Evolutionary conservation across 1,140 invertebrate genomes (phyloP).

Genomic region (Tetramorium simillimum): DNA sequence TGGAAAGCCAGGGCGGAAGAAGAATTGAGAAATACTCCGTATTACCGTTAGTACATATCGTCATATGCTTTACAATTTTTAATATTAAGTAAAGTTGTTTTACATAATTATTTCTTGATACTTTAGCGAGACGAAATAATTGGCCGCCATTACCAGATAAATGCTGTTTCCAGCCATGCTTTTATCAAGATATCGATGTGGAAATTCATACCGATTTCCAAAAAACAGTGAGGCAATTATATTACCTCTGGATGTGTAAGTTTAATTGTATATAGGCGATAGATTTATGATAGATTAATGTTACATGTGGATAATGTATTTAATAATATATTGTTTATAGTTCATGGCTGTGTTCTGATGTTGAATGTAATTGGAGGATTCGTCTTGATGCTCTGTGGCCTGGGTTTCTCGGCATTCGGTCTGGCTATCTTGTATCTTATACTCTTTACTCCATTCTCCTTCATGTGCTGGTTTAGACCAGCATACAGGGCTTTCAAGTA

Average conservation of each 20-base stretch:
- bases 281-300: neutral
- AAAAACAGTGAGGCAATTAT: constrained; percentile 96
- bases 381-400: constrained; percentile 88
- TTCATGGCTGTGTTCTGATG: constrained; percentile 94
- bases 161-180: constrained; percentile 98
- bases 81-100: neutral
- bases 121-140: constrained; percentile 94
- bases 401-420: constrained; percentile 93
- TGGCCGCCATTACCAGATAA: constrained; percentile 98
- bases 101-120: constrained; percentile 4
- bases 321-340: constrained; percentile 86
- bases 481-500: constrained; percentile 95
- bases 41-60: constrained; percentile 85
- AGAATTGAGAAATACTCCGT: constrained; percentile 91
- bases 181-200: constrained; percentile 99
- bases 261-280: constrained; percentile 74
- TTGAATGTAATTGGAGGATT: constrained; percentile 95
- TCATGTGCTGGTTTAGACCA: constrained; percentile 98
- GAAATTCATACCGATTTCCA: constrained; percentile 99
- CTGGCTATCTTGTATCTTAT: constrained; percentile 95
- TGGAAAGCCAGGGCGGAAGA: constrained; percentile 95
- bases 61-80: neutral
- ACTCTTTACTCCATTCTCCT: constrained; percentile 98
- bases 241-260: constrained; percentile 99
- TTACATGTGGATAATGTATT: constrained; percentile 33